Evolutionary conservation across 2,113 vertebrate genomes (phyloP).

Genomic region (Propithecus coquereli): DNA sequence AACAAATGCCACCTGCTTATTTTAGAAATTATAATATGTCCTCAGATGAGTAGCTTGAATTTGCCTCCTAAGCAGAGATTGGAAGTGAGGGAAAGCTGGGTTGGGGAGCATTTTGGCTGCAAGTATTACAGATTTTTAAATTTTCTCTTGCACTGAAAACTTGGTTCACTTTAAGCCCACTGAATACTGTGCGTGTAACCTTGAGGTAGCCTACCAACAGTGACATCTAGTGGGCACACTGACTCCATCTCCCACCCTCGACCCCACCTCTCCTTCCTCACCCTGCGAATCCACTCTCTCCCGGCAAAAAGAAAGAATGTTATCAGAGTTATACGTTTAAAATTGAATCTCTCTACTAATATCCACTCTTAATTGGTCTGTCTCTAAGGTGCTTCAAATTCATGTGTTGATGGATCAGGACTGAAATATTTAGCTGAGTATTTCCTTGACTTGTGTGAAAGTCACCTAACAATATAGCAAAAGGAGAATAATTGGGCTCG

Average conservation of each 20-base stretch:
- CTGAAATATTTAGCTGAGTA: constrained; percentile 32
- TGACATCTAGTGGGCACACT: constrained; percentile 63
- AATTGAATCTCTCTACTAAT: constrained; percentile 16
- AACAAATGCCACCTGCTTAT: neutral
- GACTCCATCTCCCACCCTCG: neutral
- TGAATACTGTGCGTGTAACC: neutral
- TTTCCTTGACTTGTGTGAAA: constrained; percentile 40
- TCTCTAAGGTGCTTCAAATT: neutral
- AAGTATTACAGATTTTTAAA: neutral
- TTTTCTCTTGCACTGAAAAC: neutral
- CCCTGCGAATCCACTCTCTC: neutral
- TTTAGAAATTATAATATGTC: neutral
- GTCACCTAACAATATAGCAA: neutral
- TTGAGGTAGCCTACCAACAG: constrained; percentile 37
- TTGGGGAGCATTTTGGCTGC: neutral
- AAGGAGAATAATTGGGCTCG: constrained; percentile 21
- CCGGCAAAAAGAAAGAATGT: neutral
- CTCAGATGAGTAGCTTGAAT: neutral
- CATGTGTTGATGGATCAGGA: neutral
- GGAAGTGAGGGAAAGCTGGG: neutral
- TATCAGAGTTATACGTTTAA: neutral
- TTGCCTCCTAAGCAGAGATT: neutral
- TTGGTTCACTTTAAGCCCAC: neutral
- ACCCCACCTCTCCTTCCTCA: neutral
- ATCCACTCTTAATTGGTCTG: neutral